Percentiles rank a stretch among this genome's conserved stretches.
Conservation (phyloP, 2,888 invertebrate genomes). For the Hirtodrosophila alboralis region DNA sequence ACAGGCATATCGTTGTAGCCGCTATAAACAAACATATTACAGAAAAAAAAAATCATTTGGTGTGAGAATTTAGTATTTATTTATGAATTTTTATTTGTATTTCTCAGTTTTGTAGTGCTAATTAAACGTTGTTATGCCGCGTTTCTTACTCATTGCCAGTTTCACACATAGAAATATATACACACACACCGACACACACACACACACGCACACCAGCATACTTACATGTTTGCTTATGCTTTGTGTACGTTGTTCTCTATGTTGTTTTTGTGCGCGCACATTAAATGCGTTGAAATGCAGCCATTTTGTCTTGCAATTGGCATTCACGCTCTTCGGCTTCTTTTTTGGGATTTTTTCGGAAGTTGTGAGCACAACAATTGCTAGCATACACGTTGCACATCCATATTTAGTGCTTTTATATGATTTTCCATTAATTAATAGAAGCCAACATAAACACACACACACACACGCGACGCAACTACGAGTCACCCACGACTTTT, state of each 20-base stretch:
- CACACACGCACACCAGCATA: constrained; percentile 18
- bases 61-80: constrained; percentile 16
- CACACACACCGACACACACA: constrained; percentile 8
- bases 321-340: constrained; percentile 41
- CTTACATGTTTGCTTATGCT: constrained; percentile 63
- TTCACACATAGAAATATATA: constrained; percentile 4
- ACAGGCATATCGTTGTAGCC: constrained; percentile 4
- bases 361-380: constrained; percentile 13
- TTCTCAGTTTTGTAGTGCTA: constrained; percentile 38
- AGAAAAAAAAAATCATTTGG: constrained; percentile 4
- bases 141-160: constrained; percentile 22
- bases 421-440: constrained; percentile 17
- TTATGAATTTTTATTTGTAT: constrained; percentile 15
- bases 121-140: constrained; percentile 49
- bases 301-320: constrained; percentile 69
- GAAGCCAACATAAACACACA: constrained; percentile 34
- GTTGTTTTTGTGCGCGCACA: constrained; percentile 52
- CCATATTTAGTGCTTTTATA: constrained; percentile 23
- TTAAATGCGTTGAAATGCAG: constrained; percentile 76
- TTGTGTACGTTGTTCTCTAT: constrained; percentile 61
- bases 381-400: constrained; percentile 23
- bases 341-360: constrained; percentile 8
- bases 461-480: constrained; percentile 44
- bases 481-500: constrained; percentile 60
- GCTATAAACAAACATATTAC: constrained; percentile 38